phyloP scores from a whole-genome alignment of 2,888 invertebrate species.

The Diploptera punctata region DNA sequence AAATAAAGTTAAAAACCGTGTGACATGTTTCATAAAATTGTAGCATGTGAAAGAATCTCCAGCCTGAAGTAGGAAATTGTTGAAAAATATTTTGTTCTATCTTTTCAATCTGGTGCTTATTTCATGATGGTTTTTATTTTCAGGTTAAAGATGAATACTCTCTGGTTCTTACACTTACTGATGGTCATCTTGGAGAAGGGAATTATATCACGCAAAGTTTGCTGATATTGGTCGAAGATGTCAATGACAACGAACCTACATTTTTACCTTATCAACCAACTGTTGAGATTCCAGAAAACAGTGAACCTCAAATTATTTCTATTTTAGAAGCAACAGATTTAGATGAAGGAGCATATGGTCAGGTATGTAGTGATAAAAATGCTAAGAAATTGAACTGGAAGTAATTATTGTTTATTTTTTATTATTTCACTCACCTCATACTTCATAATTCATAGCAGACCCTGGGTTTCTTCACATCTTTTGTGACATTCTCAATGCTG shows the following conservation, averaged over 20 bases:
- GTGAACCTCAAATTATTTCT: conserved; percentile 74
- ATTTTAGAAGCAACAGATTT: conserved; percentile 87
- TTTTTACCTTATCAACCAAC: conserved; percentile 87
- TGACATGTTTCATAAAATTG: no score
- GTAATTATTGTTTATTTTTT: no score
- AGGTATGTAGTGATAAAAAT: no score
- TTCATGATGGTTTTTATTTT: conserved; percentile 47
- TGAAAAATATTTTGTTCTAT: not conserved
- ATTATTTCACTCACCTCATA: no score
- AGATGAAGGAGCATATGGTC: conserved; percentile 92
- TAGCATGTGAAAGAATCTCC: no score
- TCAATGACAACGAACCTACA: conserved; percentile 89
- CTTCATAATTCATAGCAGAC: no score
- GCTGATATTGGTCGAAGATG: conserved; percentile 86
- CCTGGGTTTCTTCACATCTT: no score
- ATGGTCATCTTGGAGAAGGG: conserved; percentile 84
- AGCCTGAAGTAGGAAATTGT: no score
- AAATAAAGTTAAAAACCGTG: no score
- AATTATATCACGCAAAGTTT: conserved; percentile 91
- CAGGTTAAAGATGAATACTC: conserved; percentile 88
- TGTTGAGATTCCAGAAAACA: conserved; percentile 80
- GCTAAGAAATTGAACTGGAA: no score
- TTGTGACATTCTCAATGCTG: no score
- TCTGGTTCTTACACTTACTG: conserved; percentile 86
- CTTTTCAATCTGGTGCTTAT: not conserved